These are phyloP conservation scores for Odontothrips loti DNA, from an alignment of 2,888 invertebrate genomes.

Conservation along the genomic window DNA sequence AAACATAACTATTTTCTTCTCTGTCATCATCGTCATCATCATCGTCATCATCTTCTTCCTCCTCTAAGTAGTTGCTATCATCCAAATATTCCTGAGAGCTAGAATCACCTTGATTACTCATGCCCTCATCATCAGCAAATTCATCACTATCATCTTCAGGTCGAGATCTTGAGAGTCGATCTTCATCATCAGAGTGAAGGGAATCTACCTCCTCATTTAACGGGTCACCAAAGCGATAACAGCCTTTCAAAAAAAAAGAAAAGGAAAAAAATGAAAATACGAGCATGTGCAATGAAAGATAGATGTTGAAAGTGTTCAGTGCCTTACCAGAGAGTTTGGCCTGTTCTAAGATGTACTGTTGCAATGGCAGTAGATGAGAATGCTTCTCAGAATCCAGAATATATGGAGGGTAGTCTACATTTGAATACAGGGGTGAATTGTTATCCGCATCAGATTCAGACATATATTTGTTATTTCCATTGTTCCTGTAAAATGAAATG, in stretches of 20 bases:
- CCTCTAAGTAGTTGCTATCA: conserved; percentile 44
- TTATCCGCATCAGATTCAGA: conserved; percentile 5
- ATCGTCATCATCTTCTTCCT: conserved; percentile 37
- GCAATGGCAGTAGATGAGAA: conserved; percentile 70
- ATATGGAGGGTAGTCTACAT: conserved; percentile 42
- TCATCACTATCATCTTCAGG: conserved; percentile 54
- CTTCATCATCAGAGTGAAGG: conserved; percentile 69
- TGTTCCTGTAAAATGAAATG: background rate
- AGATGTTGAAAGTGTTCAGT: background rate
- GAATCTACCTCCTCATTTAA: conserved; percentile 65
- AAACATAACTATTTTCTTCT: conserved; percentile 6
- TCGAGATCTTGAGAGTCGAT: conserved; percentile 41
- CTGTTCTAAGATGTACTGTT: conserved; percentile 85
- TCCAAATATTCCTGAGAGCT: conserved; percentile 54
- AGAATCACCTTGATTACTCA: conserved; percentile 52
- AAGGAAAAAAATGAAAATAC: conserved; percentile 30
- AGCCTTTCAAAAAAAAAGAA: conserved; percentile 48
- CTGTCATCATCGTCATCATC: background rate
- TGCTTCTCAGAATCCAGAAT: conserved; percentile 48
- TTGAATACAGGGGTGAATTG: conserved; percentile 41
- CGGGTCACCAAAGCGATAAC: conserved; percentile 64
- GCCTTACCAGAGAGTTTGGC: conserved; percentile 65
- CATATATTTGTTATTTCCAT: conserved; percentile 29
- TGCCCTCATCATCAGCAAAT: conserved; percentile 57
- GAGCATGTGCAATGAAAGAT: background rate